Base-by-base conservation (phyloP, 1,140 invertebrate genomes). In the Platorchestia sp. region DNA sequence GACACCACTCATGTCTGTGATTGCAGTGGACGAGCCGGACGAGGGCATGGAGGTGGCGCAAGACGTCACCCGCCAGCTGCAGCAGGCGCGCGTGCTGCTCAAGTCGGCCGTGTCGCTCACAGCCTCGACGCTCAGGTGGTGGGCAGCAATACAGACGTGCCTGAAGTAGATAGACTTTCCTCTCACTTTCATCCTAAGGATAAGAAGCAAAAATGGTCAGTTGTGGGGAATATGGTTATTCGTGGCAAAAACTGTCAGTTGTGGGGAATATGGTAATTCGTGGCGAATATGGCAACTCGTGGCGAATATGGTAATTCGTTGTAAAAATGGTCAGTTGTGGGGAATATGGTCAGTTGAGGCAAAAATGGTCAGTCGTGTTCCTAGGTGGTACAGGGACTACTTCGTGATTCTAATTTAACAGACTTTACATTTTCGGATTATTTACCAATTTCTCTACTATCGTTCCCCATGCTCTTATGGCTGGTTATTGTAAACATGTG, bases 71-170 rank as follows among this genome's bases (percentile, higher is more conserved):
- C 42, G 96, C 5, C 96, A 96, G 59, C 44, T 96, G 40, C 86
- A 95, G 22, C 96, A 96, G 95, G 95, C 96, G 0, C 95, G 87
- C 42, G 95, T 96, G 22, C 95, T 96, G 95, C 95, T 96, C 44
- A 96, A 96, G 42, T 96, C 96, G 51, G 96, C 96, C 36, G 95
- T 86, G 51, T 95, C 95, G 43, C 95, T 96, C 19, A 95, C 96
- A 6, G 45, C 95, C 22, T 53, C 86, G 6, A 36, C 47, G 27
- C 95, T 96, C 41, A 96, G 95, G 96, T 96, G 87, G 45, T 44
- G 59, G 10, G 59, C 59, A 75, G 59, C 59, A 22, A 27, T 75
- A 75, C 59, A 75, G 1, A 75, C 14, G 1, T 75, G 59, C 36
- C 59, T 10, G 27, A 75, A 75, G 27, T 36, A 75, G 36, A 75